Evolutionary conservation across 2,113 vertebrate species (phyloP), one percentile per base, ranked within the genome.

Genomic region (Theropithecus gelada): DNA sequence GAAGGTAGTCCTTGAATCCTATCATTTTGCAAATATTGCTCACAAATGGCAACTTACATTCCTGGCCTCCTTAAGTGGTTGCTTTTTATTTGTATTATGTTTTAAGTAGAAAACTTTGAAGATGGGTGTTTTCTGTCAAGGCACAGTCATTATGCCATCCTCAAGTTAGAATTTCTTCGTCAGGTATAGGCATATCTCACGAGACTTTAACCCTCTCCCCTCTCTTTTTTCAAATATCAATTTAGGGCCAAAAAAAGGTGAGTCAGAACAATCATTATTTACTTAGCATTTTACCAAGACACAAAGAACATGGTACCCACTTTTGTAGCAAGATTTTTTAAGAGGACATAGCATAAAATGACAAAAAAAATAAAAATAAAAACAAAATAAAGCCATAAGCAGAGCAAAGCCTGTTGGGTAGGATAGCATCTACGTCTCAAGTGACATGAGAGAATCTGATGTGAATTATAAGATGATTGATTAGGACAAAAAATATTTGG

Each of bases 1-100:
- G 97, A 98, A 99, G 80, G 91, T 87, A 93, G 97, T 97, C 98
- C 98, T 98, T 94, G 81, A 98, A 98, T 98, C 92, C 97, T 98
- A 97, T 98, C 93, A 0, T 98, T 99, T 97, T 97, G 97, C 93
- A 97, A 98, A 98, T 98, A 97, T 98, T 98, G 97, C 98, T 98
- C 98, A 98, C 98, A 98, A 98, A 98, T 95, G 98, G 97, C 98
- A 99, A 97, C 97, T 97, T 98, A 98, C 98, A 98, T 98, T 98
- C 96, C 94, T 96, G 96, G 97, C 64, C 92, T 98, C 88, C 94
- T 98, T 98, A 98, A 98, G 97, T 98, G 97, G 96, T 96, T 98
- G 94, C 96, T 98, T 98, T 98, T 97, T 91, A 96, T 98, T 98
- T 97, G 98, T 97, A 98, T 96, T 98, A 97, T 73, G 94, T 98